phyloP scores from a whole-genome alignment of 2,888 invertebrate genomes.

The Cephonodes hylas region DNA sequence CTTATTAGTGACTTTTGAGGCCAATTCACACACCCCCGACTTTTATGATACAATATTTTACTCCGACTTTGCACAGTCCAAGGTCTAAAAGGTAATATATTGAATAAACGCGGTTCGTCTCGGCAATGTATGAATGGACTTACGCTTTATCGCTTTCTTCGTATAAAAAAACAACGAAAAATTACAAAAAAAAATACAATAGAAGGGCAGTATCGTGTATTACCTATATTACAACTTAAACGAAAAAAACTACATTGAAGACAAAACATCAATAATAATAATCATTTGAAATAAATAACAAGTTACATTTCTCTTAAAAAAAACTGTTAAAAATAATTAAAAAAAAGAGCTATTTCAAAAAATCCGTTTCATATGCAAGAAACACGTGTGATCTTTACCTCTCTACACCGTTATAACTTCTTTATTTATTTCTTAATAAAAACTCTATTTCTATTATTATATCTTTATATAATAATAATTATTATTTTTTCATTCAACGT shows the following conservation, averaged over 20 bases:
- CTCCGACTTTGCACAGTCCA: background rate
- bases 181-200: constrained; percentile 57
- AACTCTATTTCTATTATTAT: constrained; percentile 80
- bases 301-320: constrained; percentile 73
- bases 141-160: background rate
- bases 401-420: constrained; percentile 71
- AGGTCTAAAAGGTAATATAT: background rate
- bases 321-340: constrained; percentile 78
- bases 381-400: constrained; percentile 69
- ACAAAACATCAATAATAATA: constrained; percentile 77
- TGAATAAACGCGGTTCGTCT: constrained; percentile 26
- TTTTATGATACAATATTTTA: constrained; percentile 12
- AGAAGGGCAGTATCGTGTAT: constrained; percentile 76
- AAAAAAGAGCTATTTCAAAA: constrained; percentile 61
- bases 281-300: constrained; percentile 82
- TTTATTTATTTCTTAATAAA: constrained; percentile 79
- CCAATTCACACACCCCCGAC: background rate
- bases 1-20: constrained; percentile 4
- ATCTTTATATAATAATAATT: constrained; percentile 77
- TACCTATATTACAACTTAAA: constrained; percentile 76
- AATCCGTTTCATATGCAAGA: constrained; percentile 57
- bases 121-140: constrained; percentile 27
- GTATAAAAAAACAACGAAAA: constrained; percentile 40
- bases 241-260: constrained; percentile 64
- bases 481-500: constrained; percentile 76